Evolutionary conservation across 2,797 vertebrate species (phyloP).

Genomic region (Hippocampus kuda): DNA sequence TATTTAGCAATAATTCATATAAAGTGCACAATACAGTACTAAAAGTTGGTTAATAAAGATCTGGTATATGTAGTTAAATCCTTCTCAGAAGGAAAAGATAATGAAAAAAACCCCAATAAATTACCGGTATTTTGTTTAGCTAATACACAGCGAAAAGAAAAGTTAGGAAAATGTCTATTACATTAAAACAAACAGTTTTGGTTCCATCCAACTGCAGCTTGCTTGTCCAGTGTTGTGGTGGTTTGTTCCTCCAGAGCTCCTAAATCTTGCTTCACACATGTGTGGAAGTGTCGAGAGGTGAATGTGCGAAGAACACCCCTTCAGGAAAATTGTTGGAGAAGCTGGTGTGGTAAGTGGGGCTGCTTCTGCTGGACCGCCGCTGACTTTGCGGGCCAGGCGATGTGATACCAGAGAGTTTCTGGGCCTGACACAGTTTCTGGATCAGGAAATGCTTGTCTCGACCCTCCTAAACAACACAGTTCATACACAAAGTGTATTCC

Average conservation of each 20-base stretch:
- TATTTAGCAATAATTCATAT: constrained; percentile 12
- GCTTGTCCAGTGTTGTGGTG: constrained; percentile 1
- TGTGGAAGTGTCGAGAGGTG: constrained; percentile 50
- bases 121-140: not conserved
- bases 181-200: not conserved
- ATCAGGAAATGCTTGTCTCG: constrained; percentile 84
- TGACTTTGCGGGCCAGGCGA: constrained; percentile 14
- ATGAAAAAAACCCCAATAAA: not conserved
- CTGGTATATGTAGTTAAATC: constrained; percentile 30
- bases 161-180: not conserved
- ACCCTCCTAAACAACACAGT: constrained; percentile 63
- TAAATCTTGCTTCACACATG: constrained; percentile 43
- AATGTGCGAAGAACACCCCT: constrained; percentile 47
- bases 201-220: not conserved
- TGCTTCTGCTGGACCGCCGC: constrained; percentile 25
- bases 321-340: constrained; percentile 48
- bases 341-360: constrained; percentile 56
- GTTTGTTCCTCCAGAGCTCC: not conserved
- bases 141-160: not conserved
- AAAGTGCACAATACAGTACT: constrained; percentile 43
- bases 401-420: constrained; percentile 26
- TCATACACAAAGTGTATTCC: not conserved
- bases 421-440: constrained; percentile 76
- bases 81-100: constrained; percentile 59
- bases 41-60: not conserved